These are phyloP conservation scores for Prorops nasuta DNA, from an alignment of 1,140 invertebrate genomes.

Conservation along the genomic window DNA sequence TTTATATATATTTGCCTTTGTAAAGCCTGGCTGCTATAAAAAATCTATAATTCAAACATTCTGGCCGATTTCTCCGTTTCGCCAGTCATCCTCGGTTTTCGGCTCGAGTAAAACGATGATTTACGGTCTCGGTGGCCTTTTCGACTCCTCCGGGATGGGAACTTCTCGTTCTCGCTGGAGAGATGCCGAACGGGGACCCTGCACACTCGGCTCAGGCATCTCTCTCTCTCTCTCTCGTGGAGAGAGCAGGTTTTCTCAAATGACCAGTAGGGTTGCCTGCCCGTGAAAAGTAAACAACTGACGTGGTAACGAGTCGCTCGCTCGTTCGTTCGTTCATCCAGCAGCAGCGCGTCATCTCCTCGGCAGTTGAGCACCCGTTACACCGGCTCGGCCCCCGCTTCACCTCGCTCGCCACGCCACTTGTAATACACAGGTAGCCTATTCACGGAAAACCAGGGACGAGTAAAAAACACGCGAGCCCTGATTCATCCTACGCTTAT, in stretches of 20 bases:
- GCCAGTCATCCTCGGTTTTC: too few relatives aligned
- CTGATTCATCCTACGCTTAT: too few relatives aligned
- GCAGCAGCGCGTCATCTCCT: neutral
- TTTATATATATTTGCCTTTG: too few relatives aligned
- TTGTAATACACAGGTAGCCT: too few relatives aligned
- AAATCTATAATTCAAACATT: too few relatives aligned
- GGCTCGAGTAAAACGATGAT: constrained; percentile 28
- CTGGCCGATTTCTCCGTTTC: too few relatives aligned
- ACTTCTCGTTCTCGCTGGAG: constrained; percentile 8
- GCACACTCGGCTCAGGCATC: constrained; percentile 7
- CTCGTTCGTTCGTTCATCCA: neutral
- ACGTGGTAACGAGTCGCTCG: constrained; percentile 29
- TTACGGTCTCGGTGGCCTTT: constrained; percentile 27
- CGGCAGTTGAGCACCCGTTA: neutral
- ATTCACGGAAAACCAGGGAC: too few relatives aligned
- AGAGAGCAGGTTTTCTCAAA: neutral
- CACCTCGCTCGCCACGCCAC: too few relatives aligned
- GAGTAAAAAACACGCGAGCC: too few relatives aligned
- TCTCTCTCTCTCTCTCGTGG: neutral
- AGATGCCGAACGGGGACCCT: constrained; percentile 12
- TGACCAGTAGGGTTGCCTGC: constrained; percentile 2
- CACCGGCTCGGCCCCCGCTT: neutral
- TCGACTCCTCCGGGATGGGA: constrained; percentile 12
- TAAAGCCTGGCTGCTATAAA: too few relatives aligned
- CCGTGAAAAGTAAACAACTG: constrained; percentile 35